Base-by-base conservation (phyloP, 2,888 invertebrate species). In the Blastobasis adustella region DNA sequence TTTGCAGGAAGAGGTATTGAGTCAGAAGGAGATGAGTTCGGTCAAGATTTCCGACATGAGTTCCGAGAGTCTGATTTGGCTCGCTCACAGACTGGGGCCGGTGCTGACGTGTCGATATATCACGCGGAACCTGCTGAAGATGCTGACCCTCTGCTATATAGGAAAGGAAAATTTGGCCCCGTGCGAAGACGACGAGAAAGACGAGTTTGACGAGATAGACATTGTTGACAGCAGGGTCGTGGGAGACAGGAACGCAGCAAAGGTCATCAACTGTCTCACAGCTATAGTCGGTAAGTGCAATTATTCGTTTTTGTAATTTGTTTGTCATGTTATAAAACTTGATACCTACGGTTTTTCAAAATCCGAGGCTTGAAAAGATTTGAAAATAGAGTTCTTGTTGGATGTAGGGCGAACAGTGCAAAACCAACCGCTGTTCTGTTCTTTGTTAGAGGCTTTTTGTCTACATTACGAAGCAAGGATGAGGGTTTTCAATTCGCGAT, bases 91-190 rank as follows among this genome's bases (percentile, higher is more conserved):
- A 57, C 84, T 99, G 10, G 99, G 99, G 0, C 98, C 99, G 0
- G 96, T 98, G 47, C 89, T 99, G 37, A 97, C 97, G 0, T 96
- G 98, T 44, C 93, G 96, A 61, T 94, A 96, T 83, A 90, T 99
- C 38, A 95, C 98, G 0, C 91, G 96, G 54, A 98, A 98, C 87
- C 89, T 99, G 58, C 88, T 99, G 8, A 93, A 98, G 69, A 98
- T 99, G 96, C 83, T 99, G 50, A 96, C 97, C 0, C 82, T 98
- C 4, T 99, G 98, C 79, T 99, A 98, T 74, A 93, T 96, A 36
- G 96, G 95, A 0, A 93, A 92, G 67, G 95, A 95, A 58, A 95
- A 94, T 73, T 82, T 95, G 38, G 79, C 89, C 45, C 84, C 90
- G 0, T 75, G 82, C 56, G 90, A 90, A 1, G 71, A 76, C 0